Conservation (phyloP, 1,140 invertebrate species). For the Doryteuthis pealeii region DNA sequence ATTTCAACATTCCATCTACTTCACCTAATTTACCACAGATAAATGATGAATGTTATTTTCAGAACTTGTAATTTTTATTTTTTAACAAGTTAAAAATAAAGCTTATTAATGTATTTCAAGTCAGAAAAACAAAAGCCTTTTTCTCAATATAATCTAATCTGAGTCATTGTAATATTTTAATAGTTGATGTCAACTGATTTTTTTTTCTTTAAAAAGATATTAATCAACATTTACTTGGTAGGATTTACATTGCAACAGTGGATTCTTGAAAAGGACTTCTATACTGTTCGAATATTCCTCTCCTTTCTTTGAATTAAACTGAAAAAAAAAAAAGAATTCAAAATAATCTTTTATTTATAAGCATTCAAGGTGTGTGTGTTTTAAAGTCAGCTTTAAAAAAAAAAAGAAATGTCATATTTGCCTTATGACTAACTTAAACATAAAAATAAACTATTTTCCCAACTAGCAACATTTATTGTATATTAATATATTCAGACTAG, state of each 20-base stretch:
- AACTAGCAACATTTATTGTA: neutral
- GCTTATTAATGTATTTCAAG: too few species aligned
- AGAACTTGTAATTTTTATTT: too few species aligned
- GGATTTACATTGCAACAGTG: neutral
- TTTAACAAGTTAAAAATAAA: too few species aligned
- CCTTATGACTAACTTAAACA: neutral
- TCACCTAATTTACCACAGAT: too few species aligned
- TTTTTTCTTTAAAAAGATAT: too few species aligned
- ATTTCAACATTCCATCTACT: too few species aligned
- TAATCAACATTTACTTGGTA: too few species aligned
- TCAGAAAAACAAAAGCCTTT: too few species aligned
- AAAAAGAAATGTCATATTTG: neutral
- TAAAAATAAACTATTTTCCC: neutral
- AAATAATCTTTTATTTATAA: neutral
- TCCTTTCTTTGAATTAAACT: neutral
- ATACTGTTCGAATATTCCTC: neutral
- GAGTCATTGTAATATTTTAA: too few species aligned
- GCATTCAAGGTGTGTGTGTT: neutral
- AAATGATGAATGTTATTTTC: too few species aligned
- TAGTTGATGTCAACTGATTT: too few species aligned
- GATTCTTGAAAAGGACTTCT: neutral
- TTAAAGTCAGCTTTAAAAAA: neutral
- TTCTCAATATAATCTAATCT: too few species aligned
- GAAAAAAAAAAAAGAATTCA: neutral
- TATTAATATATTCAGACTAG: neutral